These are phyloP conservation scores for Struthidea cinerea DNA, from an alignment of 2,113 vertebrate genomes.

Conservation along the genomic window DNA sequence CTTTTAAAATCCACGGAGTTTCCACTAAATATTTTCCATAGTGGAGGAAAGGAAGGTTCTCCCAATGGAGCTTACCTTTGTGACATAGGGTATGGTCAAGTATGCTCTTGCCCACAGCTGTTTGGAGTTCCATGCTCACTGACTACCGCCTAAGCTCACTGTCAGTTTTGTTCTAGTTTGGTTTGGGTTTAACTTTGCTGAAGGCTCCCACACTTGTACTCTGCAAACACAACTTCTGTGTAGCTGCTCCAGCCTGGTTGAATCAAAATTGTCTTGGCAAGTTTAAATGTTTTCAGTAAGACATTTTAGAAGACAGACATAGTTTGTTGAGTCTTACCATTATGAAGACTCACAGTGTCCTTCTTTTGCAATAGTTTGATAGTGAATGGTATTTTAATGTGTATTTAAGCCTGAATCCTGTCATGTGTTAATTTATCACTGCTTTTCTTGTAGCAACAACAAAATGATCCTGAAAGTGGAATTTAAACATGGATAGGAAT, in stretches of 20 bases:
- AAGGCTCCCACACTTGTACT: neutral
- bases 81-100: neutral
- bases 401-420: neutral
- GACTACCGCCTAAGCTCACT: accelerated
- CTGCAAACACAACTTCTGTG: neutral
- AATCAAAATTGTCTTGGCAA: neutral
- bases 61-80: neutral
- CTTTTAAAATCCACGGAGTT: neutral
- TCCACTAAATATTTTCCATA: accelerated
- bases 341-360: neutral
- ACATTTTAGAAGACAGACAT: neutral
- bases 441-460: neutral
- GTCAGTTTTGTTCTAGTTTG: neutral
- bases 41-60: neutral
- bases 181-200: neutral
- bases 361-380: neutral
- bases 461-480: neutral
- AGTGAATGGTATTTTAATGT: neutral
- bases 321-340: neutral
- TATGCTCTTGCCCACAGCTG: neutral
- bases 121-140: neutral
- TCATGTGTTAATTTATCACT: neutral
- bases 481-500: neutral
- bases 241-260: neutral
- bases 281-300: neutral